These are phyloP conservation scores for Caerostris extrusa DNA, from an alignment of 1,140 invertebrate genomes.

Conservation along the genomic window DNA sequence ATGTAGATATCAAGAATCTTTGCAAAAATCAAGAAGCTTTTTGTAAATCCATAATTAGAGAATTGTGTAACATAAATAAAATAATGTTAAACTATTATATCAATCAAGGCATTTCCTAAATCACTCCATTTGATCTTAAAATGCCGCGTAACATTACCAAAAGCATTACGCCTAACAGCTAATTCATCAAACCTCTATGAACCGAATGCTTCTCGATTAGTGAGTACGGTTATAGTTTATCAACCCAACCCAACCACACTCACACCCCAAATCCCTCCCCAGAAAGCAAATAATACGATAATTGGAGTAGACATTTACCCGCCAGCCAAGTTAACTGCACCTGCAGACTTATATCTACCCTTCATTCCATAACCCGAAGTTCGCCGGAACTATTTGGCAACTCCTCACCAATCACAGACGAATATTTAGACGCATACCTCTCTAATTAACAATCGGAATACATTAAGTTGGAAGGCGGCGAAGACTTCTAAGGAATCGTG, in stretches of 20 bases:
- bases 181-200: neutral
- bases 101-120: too few relatives aligned
- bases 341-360: neutral
- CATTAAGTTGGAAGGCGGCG: constrained; percentile 43
- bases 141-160: too few relatives aligned
- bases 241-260: constrained; percentile 18
- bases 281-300: constrained; percentile 45
- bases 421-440: constrained; percentile 40
- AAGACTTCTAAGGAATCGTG: constrained; percentile 50
- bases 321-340: constrained; percentile 24
- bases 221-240: neutral
- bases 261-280: neutral
- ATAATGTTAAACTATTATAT: too few relatives aligned
- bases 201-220: constrained; percentile 4
- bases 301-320: constrained; percentile 45
- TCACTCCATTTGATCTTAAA: too few relatives aligned
- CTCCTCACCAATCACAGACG: constrained; percentile 29
- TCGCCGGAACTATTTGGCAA: constrained; percentile 40
- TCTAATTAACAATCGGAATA: constrained; percentile 64
- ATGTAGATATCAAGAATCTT: too few relatives aligned
- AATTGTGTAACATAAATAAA: too few relatives aligned
- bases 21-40: too few relatives aligned
- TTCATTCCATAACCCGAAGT: constrained; percentile 6
- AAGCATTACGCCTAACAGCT: neutral
- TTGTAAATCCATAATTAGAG: too few relatives aligned